Conservation (phyloP, 2,888 invertebrate species). For the Fragum whitleyi region DNA sequence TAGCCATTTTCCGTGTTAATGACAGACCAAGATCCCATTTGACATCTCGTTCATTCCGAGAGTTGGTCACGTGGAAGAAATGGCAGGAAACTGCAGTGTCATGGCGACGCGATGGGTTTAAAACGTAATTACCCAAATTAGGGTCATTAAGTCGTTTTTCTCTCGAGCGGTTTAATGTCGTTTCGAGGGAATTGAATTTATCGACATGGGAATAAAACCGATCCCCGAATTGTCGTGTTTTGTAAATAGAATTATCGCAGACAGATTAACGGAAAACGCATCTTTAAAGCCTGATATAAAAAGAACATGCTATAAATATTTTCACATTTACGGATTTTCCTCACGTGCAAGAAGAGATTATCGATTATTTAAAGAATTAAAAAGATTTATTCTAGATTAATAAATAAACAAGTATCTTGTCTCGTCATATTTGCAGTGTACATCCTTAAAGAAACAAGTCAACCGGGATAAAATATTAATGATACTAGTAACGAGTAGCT, state of each 20-base stretch:
- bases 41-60: conserved; percentile 12
- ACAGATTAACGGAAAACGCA: no score
- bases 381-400: no score
- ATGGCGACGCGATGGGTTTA: conserved; percentile 10
- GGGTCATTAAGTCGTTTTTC: conserved; percentile 17
- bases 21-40: not conserved
- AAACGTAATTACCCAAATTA: conserved; percentile 13
- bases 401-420: no score
- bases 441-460: no score
- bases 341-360: no score
- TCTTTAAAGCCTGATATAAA: no score
- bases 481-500: no score
- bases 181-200: conserved; percentile 13
- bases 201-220: not conserved
- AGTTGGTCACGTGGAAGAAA: not conserved
- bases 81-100: conserved; percentile 1
- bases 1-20: not conserved
- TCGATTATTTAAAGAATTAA: no score
- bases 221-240: not conserved
- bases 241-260: not conserved
- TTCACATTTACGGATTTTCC: no score
- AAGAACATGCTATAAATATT: no score
- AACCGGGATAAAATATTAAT: no score
- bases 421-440: no score
- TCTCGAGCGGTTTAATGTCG: conserved; percentile 8